Conservation (phyloP, 2,888 invertebrate genomes). For the Drosophila atripex region DNA sequence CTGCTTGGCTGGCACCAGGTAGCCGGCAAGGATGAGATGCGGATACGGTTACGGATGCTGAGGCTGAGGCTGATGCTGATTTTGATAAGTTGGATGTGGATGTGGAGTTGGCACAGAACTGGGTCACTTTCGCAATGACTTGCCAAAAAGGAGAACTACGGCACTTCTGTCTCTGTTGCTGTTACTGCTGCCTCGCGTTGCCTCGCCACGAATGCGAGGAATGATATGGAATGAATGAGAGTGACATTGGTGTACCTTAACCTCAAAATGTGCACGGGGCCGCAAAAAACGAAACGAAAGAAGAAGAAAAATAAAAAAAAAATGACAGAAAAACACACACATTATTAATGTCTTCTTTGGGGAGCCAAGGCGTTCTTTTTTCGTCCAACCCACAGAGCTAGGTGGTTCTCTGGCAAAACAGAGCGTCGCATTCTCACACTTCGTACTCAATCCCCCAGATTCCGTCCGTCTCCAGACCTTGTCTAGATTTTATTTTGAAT, state of each 20-base stretch:
- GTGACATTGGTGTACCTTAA: constrained; percentile 81
- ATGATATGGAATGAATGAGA: constrained; percentile 81
- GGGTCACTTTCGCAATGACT: constrained; percentile 77
- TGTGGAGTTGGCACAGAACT: constrained; percentile 60
- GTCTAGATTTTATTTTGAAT: constrained; percentile 21
- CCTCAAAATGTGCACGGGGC: constrained; percentile 76
- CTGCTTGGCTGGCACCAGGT: constrained; percentile 50
- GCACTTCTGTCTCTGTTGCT: constrained; percentile 38
- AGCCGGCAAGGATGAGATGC: constrained; percentile 41
- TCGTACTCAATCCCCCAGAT: neutral
- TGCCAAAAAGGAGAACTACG: constrained; percentile 64
- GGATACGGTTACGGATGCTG: constrained; percentile 5
- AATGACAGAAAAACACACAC: constrained; percentile 20
- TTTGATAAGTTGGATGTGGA: constrained; percentile 7
- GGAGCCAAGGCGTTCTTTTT: constrained; percentile 54
- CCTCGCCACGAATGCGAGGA: constrained; percentile 75
- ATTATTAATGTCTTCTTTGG: constrained; percentile 75
- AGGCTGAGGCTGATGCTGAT: constrained; percentile 3
- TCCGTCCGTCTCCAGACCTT: constrained; percentile 16
- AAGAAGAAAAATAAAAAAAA: constrained; percentile 28
- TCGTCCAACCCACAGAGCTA: neutral
- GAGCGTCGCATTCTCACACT: constrained; percentile 43
- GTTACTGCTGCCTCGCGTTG: constrained; percentile 67
- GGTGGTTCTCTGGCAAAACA: constrained; percentile 73
- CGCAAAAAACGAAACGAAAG: constrained; percentile 49